Conservation (phyloP, 2,113 vertebrate genomes). For the Lipotes vexillifer region DNA sequence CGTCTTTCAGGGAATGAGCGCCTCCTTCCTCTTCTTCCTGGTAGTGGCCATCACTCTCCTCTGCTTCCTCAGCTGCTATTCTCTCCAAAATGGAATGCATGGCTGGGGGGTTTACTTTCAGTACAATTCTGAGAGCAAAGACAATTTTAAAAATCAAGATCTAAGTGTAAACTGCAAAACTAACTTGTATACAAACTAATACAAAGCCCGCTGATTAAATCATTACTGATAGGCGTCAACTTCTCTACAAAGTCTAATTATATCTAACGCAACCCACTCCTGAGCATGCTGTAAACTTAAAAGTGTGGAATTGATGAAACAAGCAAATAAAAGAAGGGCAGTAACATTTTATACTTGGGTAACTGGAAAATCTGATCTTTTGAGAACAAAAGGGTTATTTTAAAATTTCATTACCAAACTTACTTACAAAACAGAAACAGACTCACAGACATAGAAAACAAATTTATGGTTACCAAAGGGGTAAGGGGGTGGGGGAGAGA, state of each 20-base stretch:
- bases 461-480: background rate
- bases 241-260: background rate
- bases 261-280: background rate
- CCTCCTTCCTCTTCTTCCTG: conserved; percentile 96
- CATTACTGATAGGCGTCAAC: background rate
- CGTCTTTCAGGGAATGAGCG: conserved; percentile 95
- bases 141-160: conserved; percentile 32
- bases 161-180: conserved; percentile 6
- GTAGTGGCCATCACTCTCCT: conserved; percentile 89
- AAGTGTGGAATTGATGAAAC: background rate
- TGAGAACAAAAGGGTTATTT: background rate
- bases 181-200: background rate
- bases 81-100: conserved; percentile 96
- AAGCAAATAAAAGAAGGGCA: background rate
- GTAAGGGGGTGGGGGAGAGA: background rate
- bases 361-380: background rate
- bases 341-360: background rate
- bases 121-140: conserved; percentile 85
- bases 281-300: background rate
- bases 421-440: no score
- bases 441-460: background rate
- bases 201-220: background rate
- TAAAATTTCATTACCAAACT: background rate
- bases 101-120: conserved; percentile 95
- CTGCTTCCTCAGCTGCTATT: conserved; percentile 91